Evolutionary conservation across 1,140 invertebrate species (phyloP), one percentile per base, ranked within the genome.

Genomic region (Caerostris extrusa): DNA sequence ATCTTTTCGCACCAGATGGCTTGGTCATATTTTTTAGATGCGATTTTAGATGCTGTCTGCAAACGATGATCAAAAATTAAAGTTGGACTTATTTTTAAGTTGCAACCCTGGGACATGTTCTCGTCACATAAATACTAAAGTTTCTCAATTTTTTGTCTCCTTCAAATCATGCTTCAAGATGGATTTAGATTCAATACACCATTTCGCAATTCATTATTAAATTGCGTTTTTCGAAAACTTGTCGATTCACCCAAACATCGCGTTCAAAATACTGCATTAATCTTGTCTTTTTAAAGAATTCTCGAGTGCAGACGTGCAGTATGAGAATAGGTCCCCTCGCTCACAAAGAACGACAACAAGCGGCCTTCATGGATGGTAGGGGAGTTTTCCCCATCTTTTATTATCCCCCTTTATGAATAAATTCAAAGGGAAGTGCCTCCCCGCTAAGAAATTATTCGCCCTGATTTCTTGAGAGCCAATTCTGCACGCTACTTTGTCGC

Each of bases 381-480:
- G 69, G 3, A 4, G 12, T 61, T 64, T 34, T 57, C 58, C 87
- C 61, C 67, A 34, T 71, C 14, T 71, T 69, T 61, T 71, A 3
- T 89, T n/a, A 14, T n/a, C 14, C n/a, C 50, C 5, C 7, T 34
- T 5, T 5, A 50, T 56, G 61, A 69, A n/a, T 56, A 61, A 71
- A 89, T 89, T 67, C 34, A 69, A 69, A 14, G 64, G 5, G 55
- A 89, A 89, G 87, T 89, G 87, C 17, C 34, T 17, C 12, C 87
- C 85, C 60, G 87, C 87, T 67, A 64, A 69, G 53, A 89, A 89
- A 89, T 71, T 71, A 89, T 69, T 53, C 87, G 14, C 60, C 87
- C 87, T 17, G 87, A 57, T 89, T 71, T 89, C 55, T 53, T 56
- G 53, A 89, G 87, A 89, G 87, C 87, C 87, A 89, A 89, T 89